These are phyloP conservation scores for Monochamus saltuarius DNA, from an alignment of 1,140 invertebrate genomes.

Conservation along the genomic window DNA sequence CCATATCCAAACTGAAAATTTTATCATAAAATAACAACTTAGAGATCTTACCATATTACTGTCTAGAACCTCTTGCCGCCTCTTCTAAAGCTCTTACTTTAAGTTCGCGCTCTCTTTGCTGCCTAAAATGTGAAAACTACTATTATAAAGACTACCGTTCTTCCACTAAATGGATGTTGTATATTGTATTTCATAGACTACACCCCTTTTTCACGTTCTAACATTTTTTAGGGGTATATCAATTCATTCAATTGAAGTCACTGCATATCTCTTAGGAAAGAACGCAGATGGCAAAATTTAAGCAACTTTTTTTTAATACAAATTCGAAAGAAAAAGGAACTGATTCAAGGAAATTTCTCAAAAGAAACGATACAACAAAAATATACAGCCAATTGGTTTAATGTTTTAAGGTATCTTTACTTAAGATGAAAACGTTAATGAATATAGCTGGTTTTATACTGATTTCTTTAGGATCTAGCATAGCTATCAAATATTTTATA, in stretches of 20 bases:
- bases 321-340: slow-evolving; percentile 4
- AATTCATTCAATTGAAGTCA: no score
- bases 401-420: no score
- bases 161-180: neutral
- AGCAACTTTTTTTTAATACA: neutral
- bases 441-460: no score
- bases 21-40: neutral
- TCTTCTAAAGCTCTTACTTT: slow-evolving; percentile 83
- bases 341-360: neutral
- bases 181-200: neutral
- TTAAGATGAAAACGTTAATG: no score
- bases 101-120: slow-evolving; percentile 79
- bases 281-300: neutral
- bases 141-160: slow-evolving; percentile 28
- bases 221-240: neutral
- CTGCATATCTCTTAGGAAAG: no score
- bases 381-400: no score
- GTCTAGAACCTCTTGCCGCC: slow-evolving; percentile 74
- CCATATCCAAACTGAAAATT: neutral
- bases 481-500: no score
- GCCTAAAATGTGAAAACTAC: slow-evolving; percentile 57
- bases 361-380: no score
- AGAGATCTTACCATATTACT: slow-evolving; percentile 52
- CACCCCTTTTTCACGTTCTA: neutral
- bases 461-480: no score